Evolutionary conservation across 2,797 vertebrate species (phyloP), one percentile per base, ranked within the genome.

Genomic region (Knipowitschia caucasica): DNA sequence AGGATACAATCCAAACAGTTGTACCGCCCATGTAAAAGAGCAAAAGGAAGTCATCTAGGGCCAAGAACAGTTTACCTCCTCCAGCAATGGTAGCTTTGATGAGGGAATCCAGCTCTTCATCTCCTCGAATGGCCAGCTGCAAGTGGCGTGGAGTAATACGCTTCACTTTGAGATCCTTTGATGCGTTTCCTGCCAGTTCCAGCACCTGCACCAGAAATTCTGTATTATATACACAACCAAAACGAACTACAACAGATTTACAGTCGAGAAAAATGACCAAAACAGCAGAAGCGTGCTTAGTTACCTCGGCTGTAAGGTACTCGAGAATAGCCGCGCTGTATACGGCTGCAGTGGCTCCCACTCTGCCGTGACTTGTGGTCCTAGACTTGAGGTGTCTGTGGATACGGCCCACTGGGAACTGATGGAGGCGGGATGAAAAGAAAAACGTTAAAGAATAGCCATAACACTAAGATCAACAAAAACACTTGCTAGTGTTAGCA

Each of bases 251-350:
- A n/a, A 21, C 21, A 18, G 1, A 15, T 9, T 8, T 46, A 5
- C 3, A 7, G 29, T 11, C 23, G 6, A 23, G 14, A 8, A 12
- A 8, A 6, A 33, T 21, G 5, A 23, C 29, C 46, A n/a, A 12
- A n/a, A 47, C 8, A 33, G 26, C 9, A 30, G 11, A 33, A 11
- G 11, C 12, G 33, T 14, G 29, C 8, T 7, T 23, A 6, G 45
- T 47, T 34, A 96, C 95, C 93, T 99, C 96, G 0, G 96, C 96
- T 0, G 95, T 99, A 56, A 98, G 92, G 76, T 98, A 98, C 26
- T 92, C 90, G 0, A 92, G 88, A 3, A 91, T 92, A 5, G 90
- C 90, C 4, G 91, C 91, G 66, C 91, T 92, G 62, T 92, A 92
- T 2, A 92, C 91, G 0, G 91, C 91, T 4, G 89, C 90, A 2